phyloP scores from a whole-genome alignment of 2,888 invertebrate species.

The Augiades crinisus region DNA sequence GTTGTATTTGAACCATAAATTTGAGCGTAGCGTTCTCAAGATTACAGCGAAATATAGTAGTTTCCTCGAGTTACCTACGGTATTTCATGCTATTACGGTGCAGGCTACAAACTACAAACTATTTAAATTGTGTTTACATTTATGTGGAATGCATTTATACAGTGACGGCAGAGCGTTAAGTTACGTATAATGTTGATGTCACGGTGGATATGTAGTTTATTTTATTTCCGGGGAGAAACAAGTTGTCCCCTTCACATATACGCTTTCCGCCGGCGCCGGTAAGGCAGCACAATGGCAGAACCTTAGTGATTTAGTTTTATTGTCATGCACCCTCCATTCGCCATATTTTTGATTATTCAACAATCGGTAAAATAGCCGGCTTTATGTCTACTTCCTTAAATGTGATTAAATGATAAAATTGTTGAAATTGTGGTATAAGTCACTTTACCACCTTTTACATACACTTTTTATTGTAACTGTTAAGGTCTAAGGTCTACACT shows the following conservation, averaged over 20 bases:
- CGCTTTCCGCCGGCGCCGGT: conserved; percentile 78
- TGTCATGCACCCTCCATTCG: conserved; percentile 73
- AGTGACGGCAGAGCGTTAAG: neutral
- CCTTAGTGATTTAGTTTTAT: conserved; percentile 79
- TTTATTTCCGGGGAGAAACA: conserved; percentile 66
- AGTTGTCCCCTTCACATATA: conserved; percentile 73
- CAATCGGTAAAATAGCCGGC: conserved; percentile 45
- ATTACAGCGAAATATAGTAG: conserved; percentile 15
- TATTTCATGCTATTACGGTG: conserved; percentile 16
- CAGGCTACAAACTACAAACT: conserved; percentile 9
- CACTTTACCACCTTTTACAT: no score
- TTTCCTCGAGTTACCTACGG: conserved; percentile 14
- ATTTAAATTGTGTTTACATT: conserved; percentile 15
- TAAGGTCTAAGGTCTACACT: no score
- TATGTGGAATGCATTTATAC: neutral
- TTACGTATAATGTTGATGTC: conserved; percentile 1
- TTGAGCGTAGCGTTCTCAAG: conserved; percentile 7
- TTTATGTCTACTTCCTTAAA: conserved; percentile 38
- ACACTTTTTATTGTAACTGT: no score
- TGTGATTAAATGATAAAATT: conserved; percentile 5
- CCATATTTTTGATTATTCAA: conserved; percentile 56
- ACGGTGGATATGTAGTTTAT: conserved; percentile 51
- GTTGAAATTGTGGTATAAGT: neutral
- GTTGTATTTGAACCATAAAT: conserved; percentile 8
- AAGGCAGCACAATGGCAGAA: conserved; percentile 68